Base-by-base conservation (phyloP, 2,888 invertebrate species). In the Nomada lathburiana region DNA sequence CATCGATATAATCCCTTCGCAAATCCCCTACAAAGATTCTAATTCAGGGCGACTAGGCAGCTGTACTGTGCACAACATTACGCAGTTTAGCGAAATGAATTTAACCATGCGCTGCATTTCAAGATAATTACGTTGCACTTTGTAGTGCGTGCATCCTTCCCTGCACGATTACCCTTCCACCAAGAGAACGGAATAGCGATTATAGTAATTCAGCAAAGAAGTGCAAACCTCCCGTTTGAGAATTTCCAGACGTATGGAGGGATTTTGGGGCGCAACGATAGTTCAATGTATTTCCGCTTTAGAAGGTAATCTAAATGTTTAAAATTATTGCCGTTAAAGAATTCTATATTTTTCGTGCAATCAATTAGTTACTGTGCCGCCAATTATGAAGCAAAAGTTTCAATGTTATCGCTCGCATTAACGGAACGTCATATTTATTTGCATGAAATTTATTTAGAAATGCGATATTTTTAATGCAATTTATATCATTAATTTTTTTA, bases 161-260 rank as follows among this genome's bases (percentile, higher is more conserved):
- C 29, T 53, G 69, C 13, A 16, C 71, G 78, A 75, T 83, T 82
- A 53, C 77, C 26, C 29, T 29, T 53, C 26, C 2, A 0, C 68
- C 29, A 7, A 2, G 9, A 69, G 65, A 29, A 60, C 60, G 52
- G 60, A 67, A 73, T 76, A 57, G 72, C 70, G 68, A 84, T 84
- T 82, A 79, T 59, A 72, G 79, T 50, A 79, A 84, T 84, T 82
- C 79, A 57, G 75, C 69, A 69, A 84, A 82, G 82, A 82, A 82
- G 72, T 44, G 79, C 52, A 42, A 70, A 72, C 47, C 76, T 52
- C 13, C 82, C 75, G 71, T 78, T 23, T 60, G 29, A 53, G 69
- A 70, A 72, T 70, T 69, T 42, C 60, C 26, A 75, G 68, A 64
- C 52, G 4, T 20, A 29, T 18, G 18, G 53, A 36, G 9, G 16